Conservation (phyloP, 2,797 vertebrate genomes). For the Neosilurus mollespiculum region DNA sequence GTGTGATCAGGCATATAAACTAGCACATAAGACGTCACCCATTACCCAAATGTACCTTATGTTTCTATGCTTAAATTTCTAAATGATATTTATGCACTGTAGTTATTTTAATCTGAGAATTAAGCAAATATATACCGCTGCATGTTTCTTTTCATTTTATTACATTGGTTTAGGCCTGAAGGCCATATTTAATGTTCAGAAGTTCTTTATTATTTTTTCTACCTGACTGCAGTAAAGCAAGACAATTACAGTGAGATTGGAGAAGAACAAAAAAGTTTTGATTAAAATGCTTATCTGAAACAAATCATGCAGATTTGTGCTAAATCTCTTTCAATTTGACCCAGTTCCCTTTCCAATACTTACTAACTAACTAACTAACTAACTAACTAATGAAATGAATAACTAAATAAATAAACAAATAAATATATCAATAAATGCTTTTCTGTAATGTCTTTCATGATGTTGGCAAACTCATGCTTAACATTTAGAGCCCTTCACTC, state of each 20-base stretch:
- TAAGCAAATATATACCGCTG: neutral
- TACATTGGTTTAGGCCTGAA: constrained; percentile 5
- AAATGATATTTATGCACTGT: neutral
- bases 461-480: neutral
- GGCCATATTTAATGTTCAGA: neutral
- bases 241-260: neutral
- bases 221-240: neutral
- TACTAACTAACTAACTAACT: too few species aligned
- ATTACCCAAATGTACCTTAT: neutral
- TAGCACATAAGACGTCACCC: neutral
- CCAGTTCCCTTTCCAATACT: too few species aligned
- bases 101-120: neutral
- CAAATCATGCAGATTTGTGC: neutral
- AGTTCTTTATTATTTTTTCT: neutral
- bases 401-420: neutral
- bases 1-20: too few species aligned
- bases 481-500: neutral
- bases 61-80: neutral
- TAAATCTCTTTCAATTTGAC: too few species aligned
- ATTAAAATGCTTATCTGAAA: neutral
- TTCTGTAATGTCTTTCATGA: neutral
- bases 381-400: too few species aligned
- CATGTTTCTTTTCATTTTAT: neutral
- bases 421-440: neutral
- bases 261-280: neutral